phyloP scores from a whole-genome alignment of 2,797 vertebrate genomes.

The Craterocephalus amniculus region DNA sequence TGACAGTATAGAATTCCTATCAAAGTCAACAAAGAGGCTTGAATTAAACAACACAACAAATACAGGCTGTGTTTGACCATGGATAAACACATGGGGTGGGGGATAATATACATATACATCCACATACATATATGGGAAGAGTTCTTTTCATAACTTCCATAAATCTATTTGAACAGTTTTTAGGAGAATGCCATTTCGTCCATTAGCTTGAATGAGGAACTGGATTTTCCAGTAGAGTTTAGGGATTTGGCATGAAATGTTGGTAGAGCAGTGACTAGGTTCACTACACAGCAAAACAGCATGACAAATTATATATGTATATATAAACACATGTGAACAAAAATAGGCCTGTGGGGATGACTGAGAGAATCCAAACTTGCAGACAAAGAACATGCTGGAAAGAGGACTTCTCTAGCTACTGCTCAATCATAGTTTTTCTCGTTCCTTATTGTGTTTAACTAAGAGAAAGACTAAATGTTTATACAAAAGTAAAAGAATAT shows the following conservation, averaged over 20 bases:
- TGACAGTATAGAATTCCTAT: slow-evolving; percentile 10
- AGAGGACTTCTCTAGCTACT: not conserved
- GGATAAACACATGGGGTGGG: slow-evolving; percentile 54
- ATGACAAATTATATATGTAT: no score
- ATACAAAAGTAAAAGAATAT: not conserved
- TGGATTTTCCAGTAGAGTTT: no score
- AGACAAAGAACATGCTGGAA: slow-evolving; percentile 31
- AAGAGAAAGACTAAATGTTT: slow-evolving; percentile 25
- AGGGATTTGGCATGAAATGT: no score
- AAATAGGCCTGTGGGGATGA: slow-evolving; percentile 18
- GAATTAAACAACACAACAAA: slow-evolving; percentile 13
- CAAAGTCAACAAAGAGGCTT: slow-evolving; percentile 20
- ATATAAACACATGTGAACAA: slow-evolving; percentile 1
- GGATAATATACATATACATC: no score
- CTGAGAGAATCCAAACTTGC: slow-evolving; percentile 7
- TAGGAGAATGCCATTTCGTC: no score
- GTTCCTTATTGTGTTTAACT: slow-evolving; percentile 28
- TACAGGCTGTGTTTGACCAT: slow-evolving; percentile 37
- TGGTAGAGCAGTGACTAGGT: no score
- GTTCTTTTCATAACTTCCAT: no score
- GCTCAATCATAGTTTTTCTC: not conserved
- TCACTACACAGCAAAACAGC: no score
- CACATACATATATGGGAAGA: no score
- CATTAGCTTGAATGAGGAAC: no score
- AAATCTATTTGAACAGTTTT: no score